Evolutionary conservation across 2,797 vertebrate species (phyloP).

Genomic region (Tauraco hartlaubi): DNA sequence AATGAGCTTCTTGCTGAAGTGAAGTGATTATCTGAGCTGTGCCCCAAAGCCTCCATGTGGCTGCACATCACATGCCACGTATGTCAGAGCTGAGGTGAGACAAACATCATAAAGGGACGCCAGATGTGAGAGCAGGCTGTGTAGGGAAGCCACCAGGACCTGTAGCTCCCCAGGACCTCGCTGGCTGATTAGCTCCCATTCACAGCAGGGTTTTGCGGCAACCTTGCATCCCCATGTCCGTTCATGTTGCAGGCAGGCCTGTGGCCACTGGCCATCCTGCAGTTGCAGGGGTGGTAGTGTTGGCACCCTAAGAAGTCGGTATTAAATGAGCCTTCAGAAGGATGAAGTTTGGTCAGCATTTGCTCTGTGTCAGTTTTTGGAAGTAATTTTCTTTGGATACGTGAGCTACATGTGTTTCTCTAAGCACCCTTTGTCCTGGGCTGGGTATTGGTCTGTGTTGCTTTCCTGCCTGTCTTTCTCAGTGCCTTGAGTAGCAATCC

Average conservation of each 20-base stretch:
- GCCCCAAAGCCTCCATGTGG: background rate
- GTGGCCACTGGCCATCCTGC: background rate
- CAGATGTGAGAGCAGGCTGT: background rate
- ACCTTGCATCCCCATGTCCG: rapidly evolving
- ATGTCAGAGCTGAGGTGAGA: background rate
- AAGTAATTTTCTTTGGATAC: background rate
- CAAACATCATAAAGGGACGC: background rate
- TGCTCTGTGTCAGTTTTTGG: background rate
- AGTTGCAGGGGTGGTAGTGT: background rate
- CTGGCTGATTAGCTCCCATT: background rate
- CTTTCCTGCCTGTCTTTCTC: background rate
- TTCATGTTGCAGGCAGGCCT: background rate
- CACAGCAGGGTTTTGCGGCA: background rate
- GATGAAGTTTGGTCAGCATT: background rate
- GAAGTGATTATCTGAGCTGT: background rate
- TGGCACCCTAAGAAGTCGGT: background rate
- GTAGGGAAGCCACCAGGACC: background rate
- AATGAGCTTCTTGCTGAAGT: background rate
- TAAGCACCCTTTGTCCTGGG: background rate
- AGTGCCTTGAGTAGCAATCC: background rate
- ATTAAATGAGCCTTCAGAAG: background rate
- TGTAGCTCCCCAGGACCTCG: background rate
- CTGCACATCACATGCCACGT: rapidly evolving
- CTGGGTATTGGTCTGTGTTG: background rate
- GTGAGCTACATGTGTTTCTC: background rate